These are phyloP conservation scores for Streptopelia turtur DNA, from an alignment of 2,797 vertebrate species.

Conservation along the genomic window DNA sequence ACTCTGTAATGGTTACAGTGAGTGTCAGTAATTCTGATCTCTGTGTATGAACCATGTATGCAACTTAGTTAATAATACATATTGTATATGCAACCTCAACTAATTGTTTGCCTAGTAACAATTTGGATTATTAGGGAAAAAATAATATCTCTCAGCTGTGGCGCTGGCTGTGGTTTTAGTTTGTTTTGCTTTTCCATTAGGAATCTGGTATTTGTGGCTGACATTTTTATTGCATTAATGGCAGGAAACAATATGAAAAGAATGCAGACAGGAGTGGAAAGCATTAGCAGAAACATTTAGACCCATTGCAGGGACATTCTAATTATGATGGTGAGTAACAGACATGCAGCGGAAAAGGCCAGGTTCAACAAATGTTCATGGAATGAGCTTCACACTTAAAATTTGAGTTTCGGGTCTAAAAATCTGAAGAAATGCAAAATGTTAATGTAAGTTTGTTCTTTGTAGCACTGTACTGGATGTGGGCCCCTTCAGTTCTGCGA, in stretches of 20 bases:
- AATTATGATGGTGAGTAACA: slow-evolving; percentile 55
- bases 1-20: not conserved
- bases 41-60: not conserved
- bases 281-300: slow-evolving; percentile 61
- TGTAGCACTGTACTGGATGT: not conserved
- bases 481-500: not conserved
- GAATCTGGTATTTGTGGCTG: slow-evolving; percentile 72
- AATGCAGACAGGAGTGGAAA: slow-evolving; percentile 71
- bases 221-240: slow-evolving; percentile 72
- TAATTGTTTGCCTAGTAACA: slow-evolving; percentile 41
- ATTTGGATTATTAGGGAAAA: slow-evolving; percentile 41
- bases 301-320: slow-evolving; percentile 35
- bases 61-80: not conserved
- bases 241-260: slow-evolving; percentile 72
- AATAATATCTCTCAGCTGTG: slow-evolving; percentile 69
- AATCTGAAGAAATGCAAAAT: not conserved
- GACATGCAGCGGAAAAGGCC: not conserved
- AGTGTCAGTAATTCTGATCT: not conserved
- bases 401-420: slow-evolving; percentile 11
- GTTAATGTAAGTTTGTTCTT: not conserved
- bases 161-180: slow-evolving; percentile 55
- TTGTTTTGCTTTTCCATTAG: slow-evolving; percentile 74
- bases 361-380: not conserved
- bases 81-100: slow-evolving; percentile 17
- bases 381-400: not conserved